phyloP scores from a whole-genome alignment of 2,888 invertebrate species.

The Anagyrus pseudococci region DNA sequence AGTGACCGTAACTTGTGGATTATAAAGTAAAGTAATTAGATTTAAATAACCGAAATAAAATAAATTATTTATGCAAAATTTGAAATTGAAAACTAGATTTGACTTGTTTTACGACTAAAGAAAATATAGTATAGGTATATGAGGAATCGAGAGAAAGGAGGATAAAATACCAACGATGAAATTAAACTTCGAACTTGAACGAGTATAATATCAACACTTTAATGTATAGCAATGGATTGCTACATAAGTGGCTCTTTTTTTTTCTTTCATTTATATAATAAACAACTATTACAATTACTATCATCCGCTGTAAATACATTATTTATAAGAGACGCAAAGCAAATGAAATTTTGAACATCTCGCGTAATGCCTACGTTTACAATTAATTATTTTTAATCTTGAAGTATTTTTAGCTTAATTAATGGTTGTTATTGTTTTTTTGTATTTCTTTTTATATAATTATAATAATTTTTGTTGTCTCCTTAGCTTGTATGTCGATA shows the following conservation, averaged over 20 bases:
- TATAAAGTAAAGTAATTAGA: too few species aligned
- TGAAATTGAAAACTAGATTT: too few species aligned
- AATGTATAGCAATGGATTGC: slow-evolving; percentile 57
- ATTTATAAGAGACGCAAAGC: slow-evolving; percentile 53
- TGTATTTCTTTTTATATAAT: slow-evolving; percentile 6
- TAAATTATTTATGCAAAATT: too few species aligned
- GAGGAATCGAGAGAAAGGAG: too few species aligned
- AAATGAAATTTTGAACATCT: slow-evolving; percentile 48
- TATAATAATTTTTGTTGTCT: slow-evolving; percentile 6
- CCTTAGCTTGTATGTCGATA: too few species aligned
- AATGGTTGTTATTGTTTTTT: slow-evolving; percentile 6
- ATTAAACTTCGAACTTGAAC: too few species aligned
- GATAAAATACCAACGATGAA: too few species aligned
- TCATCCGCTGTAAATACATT: slow-evolving; percentile 52
- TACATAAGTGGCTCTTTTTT: slow-evolving; percentile 57
- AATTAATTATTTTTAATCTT: slow-evolving; percentile 29
- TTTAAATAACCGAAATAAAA: too few species aligned
- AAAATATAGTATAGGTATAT: too few species aligned
- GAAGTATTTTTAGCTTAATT: slow-evolving; percentile 20
- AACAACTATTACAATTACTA: slow-evolving; percentile 56
- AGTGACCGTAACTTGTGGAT: too few species aligned
- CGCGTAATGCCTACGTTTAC: slow-evolving; percentile 38
- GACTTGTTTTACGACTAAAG: too few species aligned
- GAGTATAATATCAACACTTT: slow-evolving; percentile 60
- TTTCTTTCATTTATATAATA: slow-evolving; percentile 53